Base-by-base conservation (phyloP, 2,888 invertebrate species). In the Julus scanicus region DNA sequence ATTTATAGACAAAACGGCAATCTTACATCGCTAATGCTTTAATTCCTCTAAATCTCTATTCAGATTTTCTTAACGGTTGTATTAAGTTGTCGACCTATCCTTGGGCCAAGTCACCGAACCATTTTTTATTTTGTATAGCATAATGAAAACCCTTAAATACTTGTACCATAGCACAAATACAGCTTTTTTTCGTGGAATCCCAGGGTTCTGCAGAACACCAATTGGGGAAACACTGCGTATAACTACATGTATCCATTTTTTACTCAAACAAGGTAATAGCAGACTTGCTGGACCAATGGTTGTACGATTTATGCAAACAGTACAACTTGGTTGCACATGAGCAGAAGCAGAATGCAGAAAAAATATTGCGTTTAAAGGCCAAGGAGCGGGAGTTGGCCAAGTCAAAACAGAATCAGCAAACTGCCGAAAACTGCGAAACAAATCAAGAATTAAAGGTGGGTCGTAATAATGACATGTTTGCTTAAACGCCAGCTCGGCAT, bases 271-370 rank as follows among this genome's bases (percentile, higher is more conserved):
- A 85, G 29, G 63, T 88, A 4, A 85, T 88, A 37, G 85, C 20
- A n/a, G 63, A 84, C 9, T 8, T 85, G 40, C 20, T 88, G 40
- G 86, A 88, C 40, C 85, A 85, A 48, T 85, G 85, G 85, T 20
- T 57, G n/a, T 48, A 80, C 17, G 88, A 88, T 29, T 29, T 88
- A 13, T 37, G 53, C 49, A 88, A 88, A 29, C 84, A 88, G 20
- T 15, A 71, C 44, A 85, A 88, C 53, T 17, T 84, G 39, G 49
- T 84, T 9, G 15, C n/a, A 29, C 88, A 88, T 39, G 40, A 84
- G 53, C 48, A 57, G 49, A 48, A 48, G 15, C 49, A 85, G 39
- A 88, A 88, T 11, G 85, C 86, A 11, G 49, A 88, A 86, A 88
- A 85, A 40, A 37, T 88, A 20, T 11, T n/a, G 29, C 57, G 48